Conservation (phyloP, 2,888 invertebrate genomes). For the Galeopsomyia nigrocyanea region DNA sequence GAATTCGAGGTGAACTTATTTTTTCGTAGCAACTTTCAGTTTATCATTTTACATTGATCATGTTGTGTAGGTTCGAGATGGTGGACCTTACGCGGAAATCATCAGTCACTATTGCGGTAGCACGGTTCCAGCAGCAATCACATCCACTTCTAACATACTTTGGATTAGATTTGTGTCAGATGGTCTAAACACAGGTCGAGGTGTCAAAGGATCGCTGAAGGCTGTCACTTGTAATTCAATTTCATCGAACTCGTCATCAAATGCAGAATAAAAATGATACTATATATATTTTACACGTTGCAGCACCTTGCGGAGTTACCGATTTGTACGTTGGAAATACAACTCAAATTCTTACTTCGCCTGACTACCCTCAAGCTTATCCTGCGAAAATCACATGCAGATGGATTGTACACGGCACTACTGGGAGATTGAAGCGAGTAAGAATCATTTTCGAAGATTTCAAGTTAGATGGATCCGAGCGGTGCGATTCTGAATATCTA, state of each 20-base stretch:
- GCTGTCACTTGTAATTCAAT: conserved; percentile 71
- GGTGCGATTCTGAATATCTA: conserved; percentile 71
- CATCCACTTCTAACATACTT: conserved; percentile 75
- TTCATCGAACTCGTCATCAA: conserved; percentile 9
- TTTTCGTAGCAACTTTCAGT: neutral
- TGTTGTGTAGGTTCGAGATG: conserved; percentile 77
- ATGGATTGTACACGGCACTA: conserved; percentile 69
- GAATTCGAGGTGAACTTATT: conserved; percentile 7
- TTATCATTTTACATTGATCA: no score
- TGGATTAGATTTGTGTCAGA: conserved; percentile 79
- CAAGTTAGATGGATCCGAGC: conserved; percentile 70
- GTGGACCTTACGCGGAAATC: conserved; percentile 76
- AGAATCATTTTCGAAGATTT: conserved; percentile 73
- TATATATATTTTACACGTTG: neutral
- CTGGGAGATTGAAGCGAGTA: conserved; percentile 49
- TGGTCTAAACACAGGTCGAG: conserved; percentile 73
- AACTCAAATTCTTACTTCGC: conserved; percentile 71
- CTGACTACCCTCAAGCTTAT: conserved; percentile 75
- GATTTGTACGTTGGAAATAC: conserved; percentile 67
- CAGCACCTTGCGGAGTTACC: conserved; percentile 74
- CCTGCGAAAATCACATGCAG: conserved; percentile 72
- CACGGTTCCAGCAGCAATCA: conserved; percentile 71
- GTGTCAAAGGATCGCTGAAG: conserved; percentile 75
- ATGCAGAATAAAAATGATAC: neutral
- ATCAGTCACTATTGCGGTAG: conserved; percentile 81